Conservation (phyloP, 64 coral and sea anemone species). For the Astreopora myriophthalma region DNA sequence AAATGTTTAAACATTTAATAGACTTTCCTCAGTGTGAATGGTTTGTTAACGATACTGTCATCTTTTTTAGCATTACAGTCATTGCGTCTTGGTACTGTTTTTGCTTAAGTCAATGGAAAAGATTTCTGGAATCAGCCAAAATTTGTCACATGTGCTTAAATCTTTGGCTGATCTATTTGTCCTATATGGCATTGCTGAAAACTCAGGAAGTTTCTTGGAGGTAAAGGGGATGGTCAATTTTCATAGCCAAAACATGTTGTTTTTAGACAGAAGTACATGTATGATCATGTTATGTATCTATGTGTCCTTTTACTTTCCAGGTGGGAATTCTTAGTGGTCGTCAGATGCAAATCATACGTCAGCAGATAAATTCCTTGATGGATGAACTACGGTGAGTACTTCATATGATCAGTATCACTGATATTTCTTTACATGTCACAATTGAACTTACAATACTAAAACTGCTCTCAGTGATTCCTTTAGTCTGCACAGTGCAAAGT, state of each 20-base stretch:
- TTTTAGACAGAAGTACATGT: neutral
- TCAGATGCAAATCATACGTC: slow-evolving; percentile 55
- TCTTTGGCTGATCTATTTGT: slow-evolving; percentile 48
- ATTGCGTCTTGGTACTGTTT: slow-evolving; percentile 33
- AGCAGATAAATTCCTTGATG: slow-evolving; percentile 63
- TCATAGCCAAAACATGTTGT: neutral
- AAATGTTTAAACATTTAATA: no score
- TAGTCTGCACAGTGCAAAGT: no score
- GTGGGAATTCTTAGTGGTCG: slow-evolving; percentile 46
- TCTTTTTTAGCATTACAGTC: slow-evolving; percentile 54
- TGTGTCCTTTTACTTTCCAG: neutral
- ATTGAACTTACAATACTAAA: no score
- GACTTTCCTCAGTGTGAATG: neutral
- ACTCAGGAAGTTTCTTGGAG: slow-evolving; percentile 72
- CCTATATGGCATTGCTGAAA: slow-evolving; percentile 57
- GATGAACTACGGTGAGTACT: slow-evolving; percentile 70
- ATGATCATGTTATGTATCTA: no score
- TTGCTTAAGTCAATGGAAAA: slow-evolving; percentile 24
- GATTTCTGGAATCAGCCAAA: slow-evolving; percentile 12
- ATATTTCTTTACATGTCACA: no score
- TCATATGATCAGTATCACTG: neutral
- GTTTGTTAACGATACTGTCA: neutral
- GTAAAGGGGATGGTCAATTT: neutral
- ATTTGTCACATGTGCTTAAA: slow-evolving; percentile 28
- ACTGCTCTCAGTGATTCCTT: no score